Conservation (phyloP, 30 jellyfish, hydroid and myxozoan genomes). For the Aurelia aurita region DNA sequence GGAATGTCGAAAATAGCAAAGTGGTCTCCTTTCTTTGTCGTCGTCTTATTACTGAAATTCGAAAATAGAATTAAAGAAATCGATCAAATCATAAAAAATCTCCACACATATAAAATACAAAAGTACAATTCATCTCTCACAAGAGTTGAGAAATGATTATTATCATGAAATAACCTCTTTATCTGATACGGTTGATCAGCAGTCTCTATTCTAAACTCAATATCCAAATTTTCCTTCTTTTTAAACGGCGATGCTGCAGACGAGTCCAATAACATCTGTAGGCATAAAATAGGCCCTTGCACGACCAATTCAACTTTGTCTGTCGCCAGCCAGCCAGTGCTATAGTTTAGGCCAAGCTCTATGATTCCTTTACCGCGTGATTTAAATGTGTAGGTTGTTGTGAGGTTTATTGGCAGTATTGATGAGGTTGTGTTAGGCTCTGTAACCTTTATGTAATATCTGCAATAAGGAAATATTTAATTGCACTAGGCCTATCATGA, state of each 20-base stretch:
- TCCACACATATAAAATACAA: no score
- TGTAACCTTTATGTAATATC: conserved; percentile 33
- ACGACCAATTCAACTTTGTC: conserved; percentile 34
- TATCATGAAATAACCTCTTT: conserved; percentile 1
- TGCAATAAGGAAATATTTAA: background rate
- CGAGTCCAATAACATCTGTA: conserved; percentile 13
- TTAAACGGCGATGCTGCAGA: conserved; percentile 1
- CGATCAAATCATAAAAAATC: no score
- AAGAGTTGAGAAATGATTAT: background rate
- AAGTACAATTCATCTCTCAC: no score
- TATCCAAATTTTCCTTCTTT: conserved; percentile 12
- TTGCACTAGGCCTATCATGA: no score
- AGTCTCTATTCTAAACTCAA: conserved; percentile 36
- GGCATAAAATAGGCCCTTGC: conserved; percentile 42
- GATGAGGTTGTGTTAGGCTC: conserved; percentile 33
- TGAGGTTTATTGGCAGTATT: background rate
- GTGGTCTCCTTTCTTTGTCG: no score
- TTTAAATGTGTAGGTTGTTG: conserved; percentile 27
- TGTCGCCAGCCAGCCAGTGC: conserved; percentile 51
- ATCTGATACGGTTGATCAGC: conserved; percentile 46
- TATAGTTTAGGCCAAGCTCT: conserved; percentile 37
- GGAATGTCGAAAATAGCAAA: no score
- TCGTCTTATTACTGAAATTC: no score
- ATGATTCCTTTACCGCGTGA: conserved; percentile 39
- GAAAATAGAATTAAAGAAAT: no score